phyloP scores from a whole-genome alignment of 2,888 invertebrate genomes.

The Slavum lentiscoides region DNA sequence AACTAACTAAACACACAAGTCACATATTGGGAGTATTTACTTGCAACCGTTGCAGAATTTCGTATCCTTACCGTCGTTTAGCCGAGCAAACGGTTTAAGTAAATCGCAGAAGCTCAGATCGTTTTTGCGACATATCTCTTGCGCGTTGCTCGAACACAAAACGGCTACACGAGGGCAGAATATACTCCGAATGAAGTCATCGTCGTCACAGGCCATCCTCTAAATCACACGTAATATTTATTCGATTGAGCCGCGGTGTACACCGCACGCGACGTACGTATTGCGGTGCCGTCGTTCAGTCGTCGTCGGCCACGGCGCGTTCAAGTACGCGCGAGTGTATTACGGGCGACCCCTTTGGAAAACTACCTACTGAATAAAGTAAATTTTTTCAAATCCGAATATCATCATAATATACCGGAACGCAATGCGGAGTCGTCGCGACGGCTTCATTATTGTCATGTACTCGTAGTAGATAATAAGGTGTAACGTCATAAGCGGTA shows the following conservation, averaged over 20 bases:
- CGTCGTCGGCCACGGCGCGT: not conserved
- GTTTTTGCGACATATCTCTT: conserved; percentile 83
- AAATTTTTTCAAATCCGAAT: not conserved
- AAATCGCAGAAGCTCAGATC: conserved; percentile 88
- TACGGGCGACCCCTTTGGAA: not conserved
- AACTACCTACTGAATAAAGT: not conserved
- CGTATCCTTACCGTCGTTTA: conserved; percentile 36
- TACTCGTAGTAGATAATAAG: no score
- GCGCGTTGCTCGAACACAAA: conserved; percentile 79
- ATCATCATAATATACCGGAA: not conserved
- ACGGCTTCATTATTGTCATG: not conserved
- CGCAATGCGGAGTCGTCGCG: not conserved
- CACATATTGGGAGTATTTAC: not conserved
- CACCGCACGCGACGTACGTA: not conserved
- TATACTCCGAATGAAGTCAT: conserved; percentile 85
- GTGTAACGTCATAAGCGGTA: no score
- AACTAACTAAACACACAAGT: conserved; percentile 68
- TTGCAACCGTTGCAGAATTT: no score
- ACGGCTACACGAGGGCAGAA: conserved; percentile 90
- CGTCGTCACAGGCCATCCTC: conserved; percentile 63
- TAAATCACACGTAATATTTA: not conserved
- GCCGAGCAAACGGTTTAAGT: conserved; percentile 76
- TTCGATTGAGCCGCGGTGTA: not conserved
- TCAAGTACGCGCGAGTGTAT: not conserved
- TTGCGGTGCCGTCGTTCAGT: not conserved